Conservation (phyloP, 2,888 invertebrate genomes). For the Apodemia zela region DNA sequence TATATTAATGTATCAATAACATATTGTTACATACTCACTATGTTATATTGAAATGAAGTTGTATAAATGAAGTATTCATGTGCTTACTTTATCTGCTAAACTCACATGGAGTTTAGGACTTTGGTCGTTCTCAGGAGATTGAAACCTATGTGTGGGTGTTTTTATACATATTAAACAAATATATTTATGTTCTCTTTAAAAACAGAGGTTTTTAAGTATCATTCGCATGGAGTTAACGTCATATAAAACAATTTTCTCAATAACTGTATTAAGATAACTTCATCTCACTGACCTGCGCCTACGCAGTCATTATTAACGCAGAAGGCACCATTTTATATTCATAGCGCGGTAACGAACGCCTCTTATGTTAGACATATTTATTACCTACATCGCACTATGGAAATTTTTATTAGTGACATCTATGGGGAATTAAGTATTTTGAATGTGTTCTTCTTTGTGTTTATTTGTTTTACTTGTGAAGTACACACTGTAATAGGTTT, state of each 20-base stretch:
- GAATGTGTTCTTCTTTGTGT: constrained; percentile 20
- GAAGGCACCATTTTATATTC: constrained; percentile 50
- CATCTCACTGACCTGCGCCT: constrained; percentile 42
- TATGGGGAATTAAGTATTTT: constrained; percentile 18
- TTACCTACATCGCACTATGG: constrained; percentile 30
- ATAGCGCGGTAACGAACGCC: constrained; percentile 37
- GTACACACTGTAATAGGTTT: neutral
- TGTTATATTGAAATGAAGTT: too few relatives aligned
- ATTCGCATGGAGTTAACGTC: constrained; percentile 14
- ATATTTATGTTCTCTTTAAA: constrained; percentile 7
- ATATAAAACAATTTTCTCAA: constrained; percentile 16
- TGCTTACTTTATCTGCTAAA: neutral
- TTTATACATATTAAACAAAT: neutral
- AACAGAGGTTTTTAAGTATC: constrained; percentile 1
- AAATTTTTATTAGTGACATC: constrained; percentile 26
- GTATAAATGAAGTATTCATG: neutral
- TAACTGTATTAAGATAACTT: constrained; percentile 27
- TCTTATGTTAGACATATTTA: constrained; percentile 34
- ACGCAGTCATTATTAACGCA: constrained; percentile 38
- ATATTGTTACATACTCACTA: too few relatives aligned
- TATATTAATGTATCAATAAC: too few relatives aligned
- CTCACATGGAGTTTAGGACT: neutral
- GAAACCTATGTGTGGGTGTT: neutral
- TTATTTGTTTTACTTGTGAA: constrained; percentile 19
- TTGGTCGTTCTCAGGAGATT: neutral